Percentiles rank a stretch among this genome's conserved stretches.
phyloP scores from a whole-genome alignment of 1,140 invertebrate species.

The Coelopa frigida region DNA sequence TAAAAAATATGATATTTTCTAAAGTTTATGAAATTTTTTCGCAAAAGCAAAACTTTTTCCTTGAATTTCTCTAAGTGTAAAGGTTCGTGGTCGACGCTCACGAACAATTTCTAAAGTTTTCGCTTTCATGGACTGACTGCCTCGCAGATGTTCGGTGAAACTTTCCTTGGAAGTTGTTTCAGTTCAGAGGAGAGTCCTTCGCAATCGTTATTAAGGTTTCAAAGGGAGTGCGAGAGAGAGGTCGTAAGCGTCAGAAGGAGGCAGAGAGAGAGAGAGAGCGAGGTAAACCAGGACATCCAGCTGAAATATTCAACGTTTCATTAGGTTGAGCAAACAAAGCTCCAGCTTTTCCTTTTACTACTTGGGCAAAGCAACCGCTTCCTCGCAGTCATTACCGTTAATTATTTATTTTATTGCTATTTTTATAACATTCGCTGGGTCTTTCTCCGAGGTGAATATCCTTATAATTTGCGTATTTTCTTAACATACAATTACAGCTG shows the following conservation, averaged over 20 bases:
- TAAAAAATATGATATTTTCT: no score
- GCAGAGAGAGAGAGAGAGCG: background rate
- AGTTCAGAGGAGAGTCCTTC: no score
- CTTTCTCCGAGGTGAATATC: background rate
- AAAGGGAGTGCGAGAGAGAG: background rate
- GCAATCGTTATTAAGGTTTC: background rate
- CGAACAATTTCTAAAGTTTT: background rate
- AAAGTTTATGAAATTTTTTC: no score
- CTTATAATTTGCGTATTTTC: no score
- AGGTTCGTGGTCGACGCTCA: background rate
- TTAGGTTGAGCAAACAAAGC: background rate
- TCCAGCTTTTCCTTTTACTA: background rate
- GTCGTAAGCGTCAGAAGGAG: constrained; percentile 1
- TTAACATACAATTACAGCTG: no score
- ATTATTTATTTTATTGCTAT: background rate
- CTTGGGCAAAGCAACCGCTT: background rate
- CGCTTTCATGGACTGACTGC: background rate
- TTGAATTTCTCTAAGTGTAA: background rate
- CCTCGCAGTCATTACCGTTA: background rate
- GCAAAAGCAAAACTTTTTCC: no score
- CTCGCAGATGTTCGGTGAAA: background rate
- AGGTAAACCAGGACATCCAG: constrained; percentile 5
- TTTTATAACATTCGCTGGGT: background rate
- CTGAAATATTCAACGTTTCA: constrained; percentile 7
- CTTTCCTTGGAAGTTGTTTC: background rate